Base-by-base conservation (phyloP, 2,797 vertebrate genomes). In the Menidia menidia region DNA sequence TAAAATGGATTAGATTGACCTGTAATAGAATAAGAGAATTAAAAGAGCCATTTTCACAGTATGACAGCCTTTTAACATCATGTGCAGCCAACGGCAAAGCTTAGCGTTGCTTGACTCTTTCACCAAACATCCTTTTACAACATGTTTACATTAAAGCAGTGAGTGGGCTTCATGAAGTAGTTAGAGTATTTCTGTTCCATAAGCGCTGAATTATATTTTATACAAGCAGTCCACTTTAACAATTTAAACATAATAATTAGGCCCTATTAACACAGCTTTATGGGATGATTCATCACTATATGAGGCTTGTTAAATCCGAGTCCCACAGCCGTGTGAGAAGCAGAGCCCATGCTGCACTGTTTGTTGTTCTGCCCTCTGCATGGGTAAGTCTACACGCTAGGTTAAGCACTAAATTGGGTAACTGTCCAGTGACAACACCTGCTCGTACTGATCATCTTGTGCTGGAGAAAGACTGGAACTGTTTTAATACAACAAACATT, bases 331-430 rank as follows among this genome's bases (percentile, higher is more conserved):
- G 69, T 75, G 85, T 72, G 74, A 73, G 66, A 73, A 69, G 80
- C 82, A 73, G 45, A 81, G 58, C 62, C 59, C 4, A 2, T 30
- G 67, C 72, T 64, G 68, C 66, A 19, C 55, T 58, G 62, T 71
- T 77, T 86, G 86, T 85, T 85, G 84, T 73, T 81, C 68, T 88
- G 84, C 86, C 83, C 80, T 85, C 78, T 68, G 68, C 66, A 50
- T 32, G 48, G 68, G 88, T 86, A 90, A 89, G 86, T 87, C 87
- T 84, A 90, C 84, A 84, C 89, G 80, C 69, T 85, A 80, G 80
- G 86, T 87, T 88, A 84, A 71, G 89, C 71, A 87, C 93, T 94
- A 93, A 92, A 93, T 92, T 78, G 85, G 91, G 93, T 87, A 87
- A 86, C 74, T 68, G 90, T 87, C 85, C 82, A 80, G 90, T 73